Base-by-base conservation (phyloP, 1,140 invertebrate genomes). In the Diorhabda sublineata region DNA sequence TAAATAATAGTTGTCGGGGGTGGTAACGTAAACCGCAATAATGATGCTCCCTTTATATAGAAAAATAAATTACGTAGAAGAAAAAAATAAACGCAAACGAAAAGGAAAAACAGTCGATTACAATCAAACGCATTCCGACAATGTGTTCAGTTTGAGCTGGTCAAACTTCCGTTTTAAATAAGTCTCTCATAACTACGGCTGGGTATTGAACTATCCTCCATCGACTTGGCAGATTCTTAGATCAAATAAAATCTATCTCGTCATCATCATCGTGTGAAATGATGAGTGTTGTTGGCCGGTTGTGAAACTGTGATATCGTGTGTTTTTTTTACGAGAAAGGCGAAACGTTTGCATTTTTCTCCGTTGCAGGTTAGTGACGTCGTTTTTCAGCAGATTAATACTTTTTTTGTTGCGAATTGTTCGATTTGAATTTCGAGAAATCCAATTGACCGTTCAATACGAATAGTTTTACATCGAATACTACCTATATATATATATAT, bases 131-230 rank as follows among this genome's bases (percentile, higher is more conserved):
- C 42, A 62, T 47, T 64, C 63, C 52, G 5, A 41, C 63, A 64
- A 64, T 64, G 63, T 64, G 63, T 64, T 64, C 47, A 64, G 63
- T 64, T 64, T 52, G 47, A 52, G 47, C 47, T 52, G 47, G 63
- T 41, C 45, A 26, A 64, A 64, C 63, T 64, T 64, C 63, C 63
- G 63, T 64, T 64, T 56, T 56, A 42, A 11, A 52, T 52, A 3
- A 52, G 47, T 8, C 6, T 8, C 47, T 52, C n/a, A n/a, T 52
- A 52, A 52, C 47, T 52, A 52, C 52, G 45, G n/a, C 63, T 64
- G 63, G 63, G 45, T 64, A 64, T 64, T 64, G 63, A 64, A 64
- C 63, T 64, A 64, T 52, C 41, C 45, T 41, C 41, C 52, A 64
- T 57, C 61, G 61, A 62, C n/a, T 42, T 62, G 11, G 41, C 43